A percentile compares a stretch with the other conserved stretches of the same genome.
Conservation (phyloP, 2,797 vertebrate genomes). For the Macropus fuliginosus region DNA sequence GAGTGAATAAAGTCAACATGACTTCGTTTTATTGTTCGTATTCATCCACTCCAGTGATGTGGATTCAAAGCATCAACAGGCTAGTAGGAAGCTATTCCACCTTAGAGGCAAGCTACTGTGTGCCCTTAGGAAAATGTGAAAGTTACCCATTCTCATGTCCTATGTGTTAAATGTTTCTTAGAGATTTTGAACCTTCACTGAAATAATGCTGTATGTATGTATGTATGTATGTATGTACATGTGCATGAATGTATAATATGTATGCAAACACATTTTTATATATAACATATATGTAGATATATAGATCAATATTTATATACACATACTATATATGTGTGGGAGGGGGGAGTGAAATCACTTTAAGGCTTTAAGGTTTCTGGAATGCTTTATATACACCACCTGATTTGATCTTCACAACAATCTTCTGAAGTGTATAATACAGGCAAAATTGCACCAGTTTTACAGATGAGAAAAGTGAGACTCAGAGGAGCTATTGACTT, state of each 20-base stretch:
- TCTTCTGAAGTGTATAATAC: neutral
- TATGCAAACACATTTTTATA: no score
- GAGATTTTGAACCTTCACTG: neutral
- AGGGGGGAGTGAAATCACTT: neutral
- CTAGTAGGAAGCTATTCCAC: neutral
- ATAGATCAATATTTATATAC: no score
- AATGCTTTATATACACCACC: neutral
- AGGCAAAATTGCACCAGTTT: neutral
- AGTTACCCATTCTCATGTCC: neutral
- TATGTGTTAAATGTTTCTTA: neutral
- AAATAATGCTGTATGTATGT: neutral
- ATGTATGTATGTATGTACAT: accelerated
- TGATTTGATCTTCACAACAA: neutral
- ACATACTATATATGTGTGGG: neutral
- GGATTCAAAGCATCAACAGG: neutral
- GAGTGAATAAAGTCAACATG: neutral
- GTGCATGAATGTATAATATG: no score
- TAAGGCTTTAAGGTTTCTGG: neutral
- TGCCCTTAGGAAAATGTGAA: neutral
- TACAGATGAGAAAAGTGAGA: neutral
- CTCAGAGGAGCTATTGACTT: neutral
- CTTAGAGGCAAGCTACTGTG: neutral
- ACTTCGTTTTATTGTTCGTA: neutral
- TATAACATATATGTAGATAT: neutral
- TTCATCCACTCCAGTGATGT: neutral